Percentiles rank a stretch among this genome's conserved stretches.
Conservation (phyloP, 2,797 vertebrate genomes). For the Valencia hispanica region DNA sequence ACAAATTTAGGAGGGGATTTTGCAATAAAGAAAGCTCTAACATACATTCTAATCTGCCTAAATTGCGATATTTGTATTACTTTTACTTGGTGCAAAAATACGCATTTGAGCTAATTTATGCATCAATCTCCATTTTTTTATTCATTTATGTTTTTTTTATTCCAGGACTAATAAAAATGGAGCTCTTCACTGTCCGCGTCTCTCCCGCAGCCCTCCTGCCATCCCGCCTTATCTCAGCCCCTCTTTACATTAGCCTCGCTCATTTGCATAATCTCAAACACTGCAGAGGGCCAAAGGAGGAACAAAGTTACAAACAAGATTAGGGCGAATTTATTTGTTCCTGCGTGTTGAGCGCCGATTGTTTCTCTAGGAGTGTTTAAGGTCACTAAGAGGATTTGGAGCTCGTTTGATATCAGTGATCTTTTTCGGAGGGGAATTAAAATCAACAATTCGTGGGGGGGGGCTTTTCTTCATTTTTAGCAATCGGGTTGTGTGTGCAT, state of each 20-base stretch:
- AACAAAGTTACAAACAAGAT: conserved; percentile 90
- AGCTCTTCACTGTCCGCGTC: conserved; percentile 19
- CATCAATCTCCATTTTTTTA: not conserved
- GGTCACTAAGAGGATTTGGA: conserved; percentile 87
- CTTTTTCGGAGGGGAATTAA: conserved; percentile 77
- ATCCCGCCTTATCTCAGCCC: conserved; percentile 69
- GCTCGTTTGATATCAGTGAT: conserved; percentile 82
- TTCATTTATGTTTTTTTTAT: conserved; percentile 8
- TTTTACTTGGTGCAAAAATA: not conserved
- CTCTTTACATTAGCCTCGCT: conserved; percentile 66
- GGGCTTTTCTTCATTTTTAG: conserved; percentile 74
- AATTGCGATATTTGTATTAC: not conserved
- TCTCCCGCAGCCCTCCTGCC: conserved; percentile 57
- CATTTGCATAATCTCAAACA: conserved; percentile 80
- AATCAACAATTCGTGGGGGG: conserved; percentile 75
- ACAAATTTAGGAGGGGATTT: conserved; percentile 5
- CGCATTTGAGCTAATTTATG: not conserved
- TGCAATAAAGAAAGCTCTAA: not conserved
- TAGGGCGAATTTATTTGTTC: conserved; percentile 85
- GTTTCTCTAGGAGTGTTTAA: conserved; percentile 85
- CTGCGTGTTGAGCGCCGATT: conserved; percentile 78
- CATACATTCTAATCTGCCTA: not conserved
- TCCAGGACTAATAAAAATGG: not conserved
- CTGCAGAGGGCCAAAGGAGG: conserved; percentile 78
- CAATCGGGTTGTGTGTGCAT: conserved; percentile 63